Evolutionary conservation across 2,797 vertebrate species (phyloP).

Genomic region (Acropternis orthonyx): DNA sequence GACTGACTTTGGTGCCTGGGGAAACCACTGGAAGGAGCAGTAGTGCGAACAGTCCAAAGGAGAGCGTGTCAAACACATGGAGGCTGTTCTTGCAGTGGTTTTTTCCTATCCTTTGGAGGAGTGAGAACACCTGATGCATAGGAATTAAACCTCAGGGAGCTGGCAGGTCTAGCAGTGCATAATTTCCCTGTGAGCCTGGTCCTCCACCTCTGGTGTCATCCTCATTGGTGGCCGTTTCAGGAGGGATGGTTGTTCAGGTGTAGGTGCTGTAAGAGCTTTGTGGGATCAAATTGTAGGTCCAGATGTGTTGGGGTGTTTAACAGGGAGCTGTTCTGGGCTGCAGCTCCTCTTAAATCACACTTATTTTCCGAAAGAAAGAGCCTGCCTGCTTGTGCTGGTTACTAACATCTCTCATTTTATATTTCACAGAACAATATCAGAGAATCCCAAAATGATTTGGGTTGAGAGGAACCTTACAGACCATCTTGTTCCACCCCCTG

Average conservation of each 20-base stretch:
- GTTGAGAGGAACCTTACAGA: rapidly evolving
- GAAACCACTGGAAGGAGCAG: neutral
- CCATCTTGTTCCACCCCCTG: rapidly evolving
- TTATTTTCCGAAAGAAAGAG: neutral
- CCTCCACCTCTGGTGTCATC: neutral
- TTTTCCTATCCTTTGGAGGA: neutral
- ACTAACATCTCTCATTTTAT: neutral
- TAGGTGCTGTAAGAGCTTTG: neutral
- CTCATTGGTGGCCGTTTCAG: neutral
- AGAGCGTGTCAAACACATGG: rapidly evolving
- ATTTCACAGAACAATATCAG: neutral
- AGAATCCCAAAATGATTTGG: neutral
- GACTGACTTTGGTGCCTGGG: neutral
- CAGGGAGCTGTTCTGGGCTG: neutral
- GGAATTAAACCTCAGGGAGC: neutral
- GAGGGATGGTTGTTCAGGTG: neutral
- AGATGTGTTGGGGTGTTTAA: neutral
- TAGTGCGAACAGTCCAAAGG: neutral
- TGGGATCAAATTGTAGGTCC: neutral
- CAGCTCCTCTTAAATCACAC: neutral
- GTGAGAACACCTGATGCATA: neutral
- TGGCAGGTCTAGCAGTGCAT: neutral
- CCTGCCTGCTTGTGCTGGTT: neutral
- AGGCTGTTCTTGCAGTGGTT: neutral
- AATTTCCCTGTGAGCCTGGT: neutral